A percentile compares a stretch with the other conserved stretches of the same genome.
phyloP scores from a whole-genome alignment of 2,888 invertebrate genomes.

The Netelia inedita region DNA sequence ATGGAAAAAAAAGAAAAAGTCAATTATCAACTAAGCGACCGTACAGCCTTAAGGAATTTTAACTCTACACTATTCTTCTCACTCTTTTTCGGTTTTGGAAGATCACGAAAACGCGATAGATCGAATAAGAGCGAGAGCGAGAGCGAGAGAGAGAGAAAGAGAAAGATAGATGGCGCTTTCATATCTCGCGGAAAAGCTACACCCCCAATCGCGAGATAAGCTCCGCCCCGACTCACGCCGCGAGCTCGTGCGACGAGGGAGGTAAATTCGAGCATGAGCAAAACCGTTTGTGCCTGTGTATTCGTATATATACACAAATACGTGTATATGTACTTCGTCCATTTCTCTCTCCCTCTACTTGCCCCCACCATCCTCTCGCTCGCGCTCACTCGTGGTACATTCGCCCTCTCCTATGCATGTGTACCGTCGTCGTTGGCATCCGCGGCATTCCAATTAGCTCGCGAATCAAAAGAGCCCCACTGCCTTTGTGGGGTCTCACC shows the following conservation, averaged over 20 bases:
- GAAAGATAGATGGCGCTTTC: slow-evolving; percentile 75
- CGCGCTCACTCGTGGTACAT: slow-evolving; percentile 62
- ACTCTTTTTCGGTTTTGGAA: not conserved
- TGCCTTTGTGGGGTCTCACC: slow-evolving; percentile 84
- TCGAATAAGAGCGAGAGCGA: not conserved
- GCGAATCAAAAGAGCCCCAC: slow-evolving; percentile 85
- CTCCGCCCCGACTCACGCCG: slow-evolving; percentile 77
- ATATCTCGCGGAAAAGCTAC: slow-evolving; percentile 78
- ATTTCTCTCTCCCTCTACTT: slow-evolving; percentile 38
- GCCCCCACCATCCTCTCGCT: slow-evolving; percentile 22
- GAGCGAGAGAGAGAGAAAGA: slow-evolving; percentile 60
- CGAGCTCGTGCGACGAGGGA: slow-evolving; percentile 61
- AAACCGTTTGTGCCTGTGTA: slow-evolving; percentile 44
- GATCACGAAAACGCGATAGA: not conserved
- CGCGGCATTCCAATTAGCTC: slow-evolving; percentile 85
- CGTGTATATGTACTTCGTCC: slow-evolving; percentile 65
- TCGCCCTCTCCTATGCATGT: slow-evolving; percentile 54
- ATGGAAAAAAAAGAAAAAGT: not conserved
- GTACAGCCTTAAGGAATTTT: slow-evolving; percentile 8
- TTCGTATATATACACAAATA: slow-evolving; percentile 11
- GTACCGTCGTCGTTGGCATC: slow-evolving; percentile 83
- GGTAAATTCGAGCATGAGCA: slow-evolving; percentile 71
- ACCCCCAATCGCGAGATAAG: slow-evolving; percentile 79
- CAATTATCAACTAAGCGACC: not conserved
- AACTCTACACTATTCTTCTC: slow-evolving; percentile 6